These are phyloP conservation scores for Bubo scandiacus DNA, from an alignment of 2,113 vertebrate species.

Conservation along the genomic window DNA sequence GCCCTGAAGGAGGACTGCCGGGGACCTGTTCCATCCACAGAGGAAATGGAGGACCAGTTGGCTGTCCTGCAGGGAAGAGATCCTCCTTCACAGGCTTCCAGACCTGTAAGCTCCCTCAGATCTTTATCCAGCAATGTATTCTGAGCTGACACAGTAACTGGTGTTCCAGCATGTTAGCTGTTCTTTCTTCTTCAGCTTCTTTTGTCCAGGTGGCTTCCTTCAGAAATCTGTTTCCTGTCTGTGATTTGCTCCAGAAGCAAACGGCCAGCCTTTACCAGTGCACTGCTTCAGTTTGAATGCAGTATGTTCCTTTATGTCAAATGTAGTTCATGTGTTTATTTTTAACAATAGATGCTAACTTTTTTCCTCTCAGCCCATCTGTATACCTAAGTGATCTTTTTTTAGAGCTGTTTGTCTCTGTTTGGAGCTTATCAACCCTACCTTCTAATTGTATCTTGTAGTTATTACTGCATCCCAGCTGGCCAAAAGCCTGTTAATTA, in stretches of 20 bases:
- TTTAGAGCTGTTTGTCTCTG: neutral
- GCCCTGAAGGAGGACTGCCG: conserved; percentile 79
- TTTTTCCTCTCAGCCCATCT: neutral
- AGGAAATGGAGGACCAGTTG: conserved; percentile 88
- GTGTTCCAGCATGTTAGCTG: neutral
- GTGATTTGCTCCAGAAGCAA: neutral
- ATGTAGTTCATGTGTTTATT: neutral
- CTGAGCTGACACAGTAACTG: neutral
- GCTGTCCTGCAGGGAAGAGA: conserved; percentile 81
- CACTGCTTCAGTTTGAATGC: neutral
- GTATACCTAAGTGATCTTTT: neutral
- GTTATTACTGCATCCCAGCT: neutral
- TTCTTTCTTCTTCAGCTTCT: neutral
- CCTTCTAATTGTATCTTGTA: neutral
- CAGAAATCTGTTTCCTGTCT: neutral
- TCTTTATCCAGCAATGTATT: neutral
- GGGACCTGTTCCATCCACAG: conserved; percentile 77
- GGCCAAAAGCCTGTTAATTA: neutral
- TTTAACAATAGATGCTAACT: neutral
- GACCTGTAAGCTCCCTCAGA: conserved; percentile 73
- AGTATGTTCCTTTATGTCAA: neutral
- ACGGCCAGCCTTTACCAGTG: neutral
- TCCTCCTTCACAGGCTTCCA: conserved; percentile 74
- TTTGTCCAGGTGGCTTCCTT: neutral
- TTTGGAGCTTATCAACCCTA: neutral